Evolutionary conservation across 2,113 vertebrate species (phyloP), one percentile per base, ranked within the genome.

Genomic region (Syngnathus scovelli): DNA sequence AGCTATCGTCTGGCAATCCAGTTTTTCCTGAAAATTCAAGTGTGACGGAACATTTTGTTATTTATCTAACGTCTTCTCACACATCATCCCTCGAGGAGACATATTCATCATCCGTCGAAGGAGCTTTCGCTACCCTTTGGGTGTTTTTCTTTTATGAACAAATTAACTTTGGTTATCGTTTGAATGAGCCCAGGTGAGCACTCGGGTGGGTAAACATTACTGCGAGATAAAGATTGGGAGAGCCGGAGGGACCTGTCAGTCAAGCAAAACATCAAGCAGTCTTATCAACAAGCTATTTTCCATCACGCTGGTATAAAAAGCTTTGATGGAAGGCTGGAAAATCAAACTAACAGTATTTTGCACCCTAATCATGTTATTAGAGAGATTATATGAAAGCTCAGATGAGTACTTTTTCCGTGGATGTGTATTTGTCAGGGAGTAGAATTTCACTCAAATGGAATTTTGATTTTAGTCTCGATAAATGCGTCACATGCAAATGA

Each of bases 101-200:
- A 67, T 58, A 56, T 64, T 83, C 81, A 89, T 87, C 80, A 87
- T 66, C 71, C 63, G 54, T 75, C 65, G 67, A 61, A 77, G 68
- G 67, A 78, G 78, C 66, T 84, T 85, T 68, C 62, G 39, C 56
- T 46, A 67, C 52, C 78, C 64, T 27, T 0, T 12, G 74, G 82
- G 66, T 21, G 15, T 61, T 66, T 66, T 68, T 56, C 65, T 64
- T 51, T 21, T 16, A 33, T 64, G 2, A 55, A 68, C 51, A 72
- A 77, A 76, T 80, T 71, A 68, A 66, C 69, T 60, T 65, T 41
- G 63, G 64, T 72, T 71, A 66, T 84, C 74, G 15, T 8, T 71
- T 72, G 80, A 82, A 71, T 71, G 48, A 79, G 76, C 77, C 37
- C 69, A 67, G 82, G 84, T 86, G 79, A 71, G 76, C 75, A 39